Base-by-base conservation (phyloP, 2,113 vertebrate species). In the Cebus imitator region DNA sequence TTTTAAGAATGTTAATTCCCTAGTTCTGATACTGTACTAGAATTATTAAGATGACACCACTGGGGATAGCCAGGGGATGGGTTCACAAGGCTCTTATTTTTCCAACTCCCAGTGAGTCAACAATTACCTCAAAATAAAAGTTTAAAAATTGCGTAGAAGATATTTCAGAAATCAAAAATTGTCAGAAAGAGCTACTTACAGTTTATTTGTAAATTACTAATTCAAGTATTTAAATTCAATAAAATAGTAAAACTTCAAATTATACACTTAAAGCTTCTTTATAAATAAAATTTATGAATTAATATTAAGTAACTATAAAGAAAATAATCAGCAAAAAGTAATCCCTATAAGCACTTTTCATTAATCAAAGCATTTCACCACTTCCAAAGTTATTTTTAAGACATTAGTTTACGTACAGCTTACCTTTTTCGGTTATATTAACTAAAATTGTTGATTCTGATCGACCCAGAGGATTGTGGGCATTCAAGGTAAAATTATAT, bases 391-490 rank as follows among this genome's bases (percentile, higher is more conserved):
- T 57, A 23, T 57, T 58, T 87, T 58, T 27, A 55, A 79, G 79
- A 85, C 1, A 30, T 4, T 48, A 40, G 32, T 43, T 88, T 66
- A 64, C 3, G 4, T 1, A 68, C 5, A 23, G 37, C 95, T 98
- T 97, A 99, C 99, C 98, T 98, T 98, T 98, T 75, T 98, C 95
- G 78, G 87, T 98, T 92, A 98, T 70, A 75, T 99, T 98, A 81
- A 99, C 75, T 20, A 87, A 72, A 88, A 98, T 12, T 0, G 97
- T 97, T 37, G 98, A 90, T 55, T 98, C 91, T 61, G 98, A 91
- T 10, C 70, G 97, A 2, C 99, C 99, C 0, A 99, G 92, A 55
- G 91, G 92, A 97, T 99, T 99, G 48, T 14, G 96, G 81, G 98
- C 98, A 1, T 90, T 88, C 82, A 99, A 57, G 75, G 97, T 40